Evolutionary conservation across 1,140 invertebrate species (phyloP).

Genomic region (Saccostrea glomerata): DNA sequence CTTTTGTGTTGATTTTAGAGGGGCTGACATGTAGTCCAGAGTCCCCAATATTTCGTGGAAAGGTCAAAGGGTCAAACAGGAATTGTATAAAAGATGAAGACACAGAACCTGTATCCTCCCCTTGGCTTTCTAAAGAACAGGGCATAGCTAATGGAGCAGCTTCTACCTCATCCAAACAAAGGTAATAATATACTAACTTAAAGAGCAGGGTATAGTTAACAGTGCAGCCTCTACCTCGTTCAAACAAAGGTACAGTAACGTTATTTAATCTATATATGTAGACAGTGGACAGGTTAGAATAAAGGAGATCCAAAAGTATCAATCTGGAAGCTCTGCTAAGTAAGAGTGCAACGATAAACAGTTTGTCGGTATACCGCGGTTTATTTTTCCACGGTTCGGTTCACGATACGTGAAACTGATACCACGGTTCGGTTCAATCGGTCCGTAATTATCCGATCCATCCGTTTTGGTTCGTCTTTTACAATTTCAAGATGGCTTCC

Average conservation of each 20-base stretch:
- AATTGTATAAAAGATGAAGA: slow-evolving; percentile 31
- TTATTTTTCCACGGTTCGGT: no score
- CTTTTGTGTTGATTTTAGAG: neutral
- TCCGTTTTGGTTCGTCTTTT: no score
- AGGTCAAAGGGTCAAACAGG: slow-evolving; percentile 49
- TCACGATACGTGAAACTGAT: no score
- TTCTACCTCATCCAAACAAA: slow-evolving; percentile 12
- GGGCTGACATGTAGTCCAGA: slow-evolving; percentile 41
- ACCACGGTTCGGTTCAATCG: no score
- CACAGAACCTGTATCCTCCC: slow-evolving; percentile 33
- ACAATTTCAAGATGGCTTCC: no score
- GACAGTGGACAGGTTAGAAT: no score
- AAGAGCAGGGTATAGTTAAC: slow-evolving; percentile 49
- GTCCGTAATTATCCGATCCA: no score
- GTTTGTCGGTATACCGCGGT: no score
- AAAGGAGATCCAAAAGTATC: no score
- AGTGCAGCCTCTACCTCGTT: neutral
- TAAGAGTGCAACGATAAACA: no score
- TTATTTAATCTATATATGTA: no score
- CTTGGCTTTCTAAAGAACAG: slow-evolving; percentile 60
- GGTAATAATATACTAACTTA: slow-evolving; percentile 39
- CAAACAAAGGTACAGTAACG: slow-evolving; percentile 32
- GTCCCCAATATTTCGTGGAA: slow-evolving; percentile 54
- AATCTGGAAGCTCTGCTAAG: no score
- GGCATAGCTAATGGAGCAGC: slow-evolving; percentile 44